Evolutionary conservation across 2,797 vertebrate genomes (phyloP).

Genomic region (Onychomys arenicola): DNA sequence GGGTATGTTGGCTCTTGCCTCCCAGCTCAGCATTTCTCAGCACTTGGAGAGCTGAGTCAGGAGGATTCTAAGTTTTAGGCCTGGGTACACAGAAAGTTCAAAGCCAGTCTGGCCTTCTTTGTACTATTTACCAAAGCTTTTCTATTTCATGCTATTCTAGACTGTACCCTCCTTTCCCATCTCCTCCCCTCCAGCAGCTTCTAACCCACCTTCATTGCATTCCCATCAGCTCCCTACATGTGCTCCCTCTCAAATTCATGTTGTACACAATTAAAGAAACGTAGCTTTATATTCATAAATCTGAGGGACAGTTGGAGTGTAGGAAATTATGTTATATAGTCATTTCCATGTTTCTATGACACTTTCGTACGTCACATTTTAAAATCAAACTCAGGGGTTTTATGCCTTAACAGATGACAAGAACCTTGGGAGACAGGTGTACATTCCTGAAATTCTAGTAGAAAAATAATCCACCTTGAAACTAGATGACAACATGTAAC

Average conservation of each 20-base stretch:
- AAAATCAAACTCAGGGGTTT: background rate
- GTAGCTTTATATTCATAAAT: background rate
- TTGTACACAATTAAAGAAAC: background rate
- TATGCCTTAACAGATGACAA: background rate
- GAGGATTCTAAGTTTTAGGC: background rate
- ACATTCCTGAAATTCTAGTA: background rate
- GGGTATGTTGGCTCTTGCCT: background rate
- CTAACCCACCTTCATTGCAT: background rate
- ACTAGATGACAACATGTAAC: conserved; percentile 48
- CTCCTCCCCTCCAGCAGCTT: background rate
- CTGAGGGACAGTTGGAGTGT: background rate
- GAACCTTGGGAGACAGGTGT: background rate
- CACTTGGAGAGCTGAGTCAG: background rate
- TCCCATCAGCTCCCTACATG: background rate
- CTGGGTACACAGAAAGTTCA: background rate
- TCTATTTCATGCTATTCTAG: background rate
- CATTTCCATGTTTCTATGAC: background rate
- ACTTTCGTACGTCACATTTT: background rate
- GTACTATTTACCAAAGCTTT: background rate
- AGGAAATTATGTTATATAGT: background rate
- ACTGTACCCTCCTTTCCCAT: background rate
- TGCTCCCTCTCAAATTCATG: background rate
- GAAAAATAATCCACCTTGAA: conserved; percentile 53
- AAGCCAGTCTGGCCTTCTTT: background rate
- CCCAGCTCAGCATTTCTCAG: background rate